These are phyloP conservation scores for Ethmia dodecea DNA, from an alignment of 2,888 invertebrate species.

Conservation along the genomic window DNA sequence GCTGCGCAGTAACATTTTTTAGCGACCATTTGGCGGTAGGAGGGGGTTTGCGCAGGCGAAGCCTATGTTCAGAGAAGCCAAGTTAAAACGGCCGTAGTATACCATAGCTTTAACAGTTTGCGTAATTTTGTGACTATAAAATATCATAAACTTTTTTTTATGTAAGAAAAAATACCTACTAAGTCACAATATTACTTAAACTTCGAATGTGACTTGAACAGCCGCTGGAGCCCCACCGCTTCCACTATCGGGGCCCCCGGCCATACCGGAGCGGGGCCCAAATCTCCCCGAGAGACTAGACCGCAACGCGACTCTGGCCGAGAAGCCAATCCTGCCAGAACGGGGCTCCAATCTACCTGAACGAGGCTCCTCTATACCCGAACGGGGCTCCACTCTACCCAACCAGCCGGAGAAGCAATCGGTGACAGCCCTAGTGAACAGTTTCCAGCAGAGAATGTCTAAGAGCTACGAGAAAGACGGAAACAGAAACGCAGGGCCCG, in stretches of 20 bases:
- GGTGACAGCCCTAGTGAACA: constrained; percentile 60
- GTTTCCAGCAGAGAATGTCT: constrained; percentile 58
- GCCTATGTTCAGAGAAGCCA: too few relatives aligned
- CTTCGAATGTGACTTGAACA: neutral
- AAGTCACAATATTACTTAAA: neutral
- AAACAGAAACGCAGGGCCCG: constrained; percentile 31
- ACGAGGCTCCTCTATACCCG: constrained; percentile 12
- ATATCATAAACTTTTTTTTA: too few relatives aligned
- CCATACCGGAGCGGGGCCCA: constrained; percentile 39
- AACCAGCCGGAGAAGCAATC: constrained; percentile 35
- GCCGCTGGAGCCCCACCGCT: constrained; percentile 50
- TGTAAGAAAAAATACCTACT: too few relatives aligned
- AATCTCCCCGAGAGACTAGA: constrained; percentile 32
- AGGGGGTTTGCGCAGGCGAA: too few relatives aligned
- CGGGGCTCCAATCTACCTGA: constrained; percentile 18
- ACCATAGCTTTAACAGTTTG: too few relatives aligned
- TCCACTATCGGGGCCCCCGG: constrained; percentile 46
- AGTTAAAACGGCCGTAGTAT: too few relatives aligned
- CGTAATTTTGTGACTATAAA: neutral
- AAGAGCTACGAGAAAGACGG: constrained; percentile 35
- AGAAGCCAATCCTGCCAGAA: constrained; percentile 31
- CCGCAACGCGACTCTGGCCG: constrained; percentile 34
- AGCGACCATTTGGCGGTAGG: too few relatives aligned
- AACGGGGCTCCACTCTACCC: too few relatives aligned
- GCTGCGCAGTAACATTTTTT: too few relatives aligned